Evolutionary conservation across 2,888 invertebrate species (phyloP).

Genomic region (Drosophila nigritarsus): DNA sequence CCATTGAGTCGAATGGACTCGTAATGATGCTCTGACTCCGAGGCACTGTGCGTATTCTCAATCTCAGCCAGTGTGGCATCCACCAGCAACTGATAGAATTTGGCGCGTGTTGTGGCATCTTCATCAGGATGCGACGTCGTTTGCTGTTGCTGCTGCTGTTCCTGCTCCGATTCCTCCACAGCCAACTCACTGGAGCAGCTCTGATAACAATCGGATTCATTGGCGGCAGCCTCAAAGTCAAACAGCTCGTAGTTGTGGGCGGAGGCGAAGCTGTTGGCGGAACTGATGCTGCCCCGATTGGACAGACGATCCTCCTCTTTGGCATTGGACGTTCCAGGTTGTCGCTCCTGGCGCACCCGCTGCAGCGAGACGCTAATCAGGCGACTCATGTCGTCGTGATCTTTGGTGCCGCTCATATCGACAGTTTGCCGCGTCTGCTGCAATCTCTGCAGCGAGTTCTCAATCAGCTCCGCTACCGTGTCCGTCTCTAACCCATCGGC

Average conservation of each 20-base stretch:
- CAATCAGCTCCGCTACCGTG: conserved; percentile 88
- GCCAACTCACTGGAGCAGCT: conserved; percentile 89
- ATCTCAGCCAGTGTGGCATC: conserved; percentile 90
- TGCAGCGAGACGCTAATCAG: conserved; percentile 84
- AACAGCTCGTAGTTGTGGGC: conserved; percentile 90
- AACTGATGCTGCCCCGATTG: conserved; percentile 87
- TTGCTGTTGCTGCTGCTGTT: conserved; percentile 78
- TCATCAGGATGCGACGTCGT: conserved; percentile 84
- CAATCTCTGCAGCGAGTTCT: conserved; percentile 89
- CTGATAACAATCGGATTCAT: conserved; percentile 90
- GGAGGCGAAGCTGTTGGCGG: conserved; percentile 87
- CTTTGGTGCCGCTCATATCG: conserved; percentile 85
- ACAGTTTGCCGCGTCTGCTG: conserved; percentile 82
- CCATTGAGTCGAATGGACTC: conserved; percentile 88
- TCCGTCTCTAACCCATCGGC: conserved; percentile 88
- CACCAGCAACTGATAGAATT: conserved; percentile 90
- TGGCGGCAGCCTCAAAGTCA: conserved; percentile 87
- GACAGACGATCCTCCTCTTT: conserved; percentile 86
- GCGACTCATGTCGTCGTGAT: conserved; percentile 85
- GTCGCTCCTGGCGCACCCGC: conserved; percentile 84
- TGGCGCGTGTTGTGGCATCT: conserved; percentile 88
- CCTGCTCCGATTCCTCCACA: conserved; percentile 86
- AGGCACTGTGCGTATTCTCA: conserved; percentile 86
- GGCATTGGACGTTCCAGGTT: conserved; percentile 57
- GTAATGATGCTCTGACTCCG: conserved; percentile 88